Evolutionary conservation across 2,113 vertebrate species (phyloP), one percentile per base, ranked within the genome.

Genomic region (Chaetops frenatus): DNA sequence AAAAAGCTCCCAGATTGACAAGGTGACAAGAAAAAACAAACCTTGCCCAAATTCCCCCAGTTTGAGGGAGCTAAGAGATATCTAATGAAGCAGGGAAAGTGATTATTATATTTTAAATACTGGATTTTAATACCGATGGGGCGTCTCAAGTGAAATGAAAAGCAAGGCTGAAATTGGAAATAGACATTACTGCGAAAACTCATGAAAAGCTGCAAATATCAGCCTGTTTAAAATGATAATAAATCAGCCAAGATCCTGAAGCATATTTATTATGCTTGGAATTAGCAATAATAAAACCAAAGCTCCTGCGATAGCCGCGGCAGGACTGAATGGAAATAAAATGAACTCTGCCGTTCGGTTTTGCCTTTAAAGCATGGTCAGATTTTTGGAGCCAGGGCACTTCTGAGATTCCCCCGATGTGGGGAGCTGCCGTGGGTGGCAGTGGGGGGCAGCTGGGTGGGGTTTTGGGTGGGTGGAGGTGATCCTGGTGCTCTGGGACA

Each of bases 261-360:
- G 85, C 25, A 0, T 97, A 98, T 98, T 98, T 98, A 97, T 98
- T 98, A 94, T 98, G 94, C 91, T 98, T 98, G 97, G 97, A 97
- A 97, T 98, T 97, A 97, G 82, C 94, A 95, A 98, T 94, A 97
- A 97, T 97, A 98, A 98, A 98, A 95, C 81, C 82, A 94, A 95
- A 96, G 91, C 95, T 96, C 73, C 96, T 94, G 91, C 81, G 86
- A 95, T 86, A 78, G 81, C 90, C 92, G 31, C n/a, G 51, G 91
- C 60, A 79, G 93, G 71, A 77, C 66, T 88, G 93, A 96, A 97
- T 92, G 97, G 98, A 70, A 97, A 97, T 67, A 76, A 96, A 97
- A 97, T 8, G 94, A 98, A 93, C 96, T 66, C 95, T 53, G 28
- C n/a, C 58, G 95, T 91, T 92, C 79, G 86, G 95, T 77, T 97